phyloP scores from a whole-genome alignment of 2,888 invertebrate genomes.

The Odontocolon sp. region DNA sequence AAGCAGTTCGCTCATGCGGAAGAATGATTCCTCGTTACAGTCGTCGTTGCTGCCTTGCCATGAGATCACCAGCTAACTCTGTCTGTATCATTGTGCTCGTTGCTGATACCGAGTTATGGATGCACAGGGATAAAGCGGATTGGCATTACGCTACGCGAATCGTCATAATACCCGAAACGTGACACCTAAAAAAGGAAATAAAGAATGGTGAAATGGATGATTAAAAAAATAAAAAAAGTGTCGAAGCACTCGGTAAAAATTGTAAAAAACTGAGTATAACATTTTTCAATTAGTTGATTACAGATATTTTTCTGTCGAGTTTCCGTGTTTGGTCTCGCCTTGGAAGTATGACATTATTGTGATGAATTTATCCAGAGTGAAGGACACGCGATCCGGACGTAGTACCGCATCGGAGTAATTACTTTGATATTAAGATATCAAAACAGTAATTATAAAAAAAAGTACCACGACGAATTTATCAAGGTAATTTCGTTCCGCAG shows the following conservation, averaged over 20 bases:
- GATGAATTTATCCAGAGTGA: background rate
- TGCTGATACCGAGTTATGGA: background rate
- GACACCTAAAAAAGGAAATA: background rate
- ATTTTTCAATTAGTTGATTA: conserved; percentile 18
- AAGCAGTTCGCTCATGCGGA: conserved; percentile 52
- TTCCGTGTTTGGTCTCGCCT: background rate
- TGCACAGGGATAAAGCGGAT: background rate
- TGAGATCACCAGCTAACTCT: conserved; percentile 21
- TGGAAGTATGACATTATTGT: background rate
- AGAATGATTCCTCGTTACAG: conserved; percentile 62
- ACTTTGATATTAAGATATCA: conserved; percentile 1
- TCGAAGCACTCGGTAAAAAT: background rate
- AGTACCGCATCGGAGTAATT: conserved; percentile 17
- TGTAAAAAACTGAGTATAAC: background rate
- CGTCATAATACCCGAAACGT: background rate
- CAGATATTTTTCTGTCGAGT: background rate
- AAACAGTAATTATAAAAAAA: background rate
- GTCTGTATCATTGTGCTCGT: conserved; percentile 12
- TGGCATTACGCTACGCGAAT: background rate
- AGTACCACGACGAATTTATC: background rate
- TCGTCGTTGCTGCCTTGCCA: conserved; percentile 32
- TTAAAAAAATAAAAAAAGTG: background rate
- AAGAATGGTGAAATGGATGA: background rate
- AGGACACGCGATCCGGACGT: conserved; percentile 2
- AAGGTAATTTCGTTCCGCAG: background rate